These are phyloP conservation scores for Nettapus auritus DNA, from an alignment of 2,113 vertebrate genomes.

Conservation along the genomic window DNA sequence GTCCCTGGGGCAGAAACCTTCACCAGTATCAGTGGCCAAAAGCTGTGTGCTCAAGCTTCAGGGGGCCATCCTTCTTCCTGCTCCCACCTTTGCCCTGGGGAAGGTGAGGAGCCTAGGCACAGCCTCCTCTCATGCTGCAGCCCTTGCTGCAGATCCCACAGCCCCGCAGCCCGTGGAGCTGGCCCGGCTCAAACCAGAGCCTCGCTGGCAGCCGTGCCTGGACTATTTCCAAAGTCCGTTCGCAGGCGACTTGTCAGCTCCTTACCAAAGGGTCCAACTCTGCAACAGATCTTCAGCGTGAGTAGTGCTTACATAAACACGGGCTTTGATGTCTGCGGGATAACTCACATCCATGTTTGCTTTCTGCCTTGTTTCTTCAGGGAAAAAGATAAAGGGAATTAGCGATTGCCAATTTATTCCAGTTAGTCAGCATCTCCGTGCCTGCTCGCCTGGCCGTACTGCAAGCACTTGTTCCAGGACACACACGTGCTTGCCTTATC, in stretches of 20 bases:
- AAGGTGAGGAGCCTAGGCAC: fast-evolving
- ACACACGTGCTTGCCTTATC: background rate
- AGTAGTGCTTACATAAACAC: background rate
- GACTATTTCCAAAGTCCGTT: background rate
- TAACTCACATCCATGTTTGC: background rate
- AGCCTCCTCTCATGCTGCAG: background rate
- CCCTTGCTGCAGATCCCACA: background rate
- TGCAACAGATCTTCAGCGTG: background rate
- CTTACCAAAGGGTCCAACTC: background rate
- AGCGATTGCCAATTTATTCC: background rate
- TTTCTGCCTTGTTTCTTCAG: background rate
- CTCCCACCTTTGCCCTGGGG: background rate
- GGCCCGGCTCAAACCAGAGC: background rate
- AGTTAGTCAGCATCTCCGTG: background rate
- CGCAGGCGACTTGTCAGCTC: background rate
- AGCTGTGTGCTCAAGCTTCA: too few relatives aligned
- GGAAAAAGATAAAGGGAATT: background rate
- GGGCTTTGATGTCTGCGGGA: background rate
- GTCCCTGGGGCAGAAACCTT: too few relatives aligned
- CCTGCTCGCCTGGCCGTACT: background rate
- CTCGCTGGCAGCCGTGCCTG: background rate
- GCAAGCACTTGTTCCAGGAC: background rate
- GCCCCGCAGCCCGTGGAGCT: fast-evolving
- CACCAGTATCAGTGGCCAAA: too few relatives aligned
- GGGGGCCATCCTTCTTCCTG: background rate